These are phyloP conservation scores for Tribolium madens DNA, from an alignment of 1,140 invertebrate genomes.

Conservation along the genomic window DNA sequence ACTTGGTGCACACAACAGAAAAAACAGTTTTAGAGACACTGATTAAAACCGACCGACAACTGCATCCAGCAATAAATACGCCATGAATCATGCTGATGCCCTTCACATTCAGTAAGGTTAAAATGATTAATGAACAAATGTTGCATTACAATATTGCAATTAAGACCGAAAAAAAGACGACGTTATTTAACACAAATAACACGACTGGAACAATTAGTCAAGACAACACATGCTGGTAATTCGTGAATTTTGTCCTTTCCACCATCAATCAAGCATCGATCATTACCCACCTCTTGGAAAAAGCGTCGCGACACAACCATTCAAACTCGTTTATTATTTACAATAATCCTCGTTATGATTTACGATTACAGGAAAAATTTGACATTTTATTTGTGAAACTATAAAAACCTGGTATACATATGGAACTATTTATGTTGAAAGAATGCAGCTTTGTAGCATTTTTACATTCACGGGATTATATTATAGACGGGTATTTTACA, in stretches of 20 bases:
- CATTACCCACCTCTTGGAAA: neutral
- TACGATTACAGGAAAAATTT: slow-evolving; percentile 36
- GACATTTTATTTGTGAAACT: slow-evolving; percentile 39
- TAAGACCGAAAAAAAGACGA: slow-evolving; percentile 20
- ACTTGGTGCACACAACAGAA: neutral
- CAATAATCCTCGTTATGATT: slow-evolving; percentile 29
- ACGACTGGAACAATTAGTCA: slow-evolving; percentile 6
- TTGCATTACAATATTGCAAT: slow-evolving; percentile 52
- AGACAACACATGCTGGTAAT: slow-evolving; percentile 11
- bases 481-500: slow-evolving; percentile 19
- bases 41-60: slow-evolving; percentile 16
- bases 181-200: slow-evolving; percentile 26
- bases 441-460: slow-evolving; percentile 34
- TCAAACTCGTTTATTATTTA: slow-evolving; percentile 29
- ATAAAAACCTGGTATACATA: slow-evolving; percentile 34
- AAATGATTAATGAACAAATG: slow-evolving; percentile 59
- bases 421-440: slow-evolving; percentile 27
- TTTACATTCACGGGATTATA: slow-evolving; percentile 31
- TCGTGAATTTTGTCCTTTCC: neutral
- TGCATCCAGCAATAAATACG: slow-evolving; percentile 34
- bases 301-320: neutral
- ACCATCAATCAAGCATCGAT: slow-evolving; percentile 21
- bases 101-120: slow-evolving; percentile 58
- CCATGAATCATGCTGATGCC: slow-evolving; percentile 52
- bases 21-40: slow-evolving; percentile 22